Evolutionary conservation across 2,797 vertebrate species (phyloP).

Genomic region (Enteromius afrohamiltoni): DNA sequence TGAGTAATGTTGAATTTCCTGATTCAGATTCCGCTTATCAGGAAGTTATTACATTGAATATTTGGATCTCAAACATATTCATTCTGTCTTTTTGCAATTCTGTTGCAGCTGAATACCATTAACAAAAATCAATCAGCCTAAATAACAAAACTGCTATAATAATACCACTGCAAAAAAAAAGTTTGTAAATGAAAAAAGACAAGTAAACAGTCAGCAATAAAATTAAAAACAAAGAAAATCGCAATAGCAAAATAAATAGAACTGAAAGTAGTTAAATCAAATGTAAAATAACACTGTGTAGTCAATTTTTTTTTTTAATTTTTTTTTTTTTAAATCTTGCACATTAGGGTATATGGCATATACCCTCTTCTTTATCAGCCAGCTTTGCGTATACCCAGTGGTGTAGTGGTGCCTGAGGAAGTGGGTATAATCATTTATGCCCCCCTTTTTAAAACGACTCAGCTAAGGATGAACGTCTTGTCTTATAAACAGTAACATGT

Average conservation of each 20-base stretch:
- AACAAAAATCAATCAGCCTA: background rate
- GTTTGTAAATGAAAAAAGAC: background rate
- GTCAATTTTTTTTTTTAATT: too few species aligned
- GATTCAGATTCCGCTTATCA: background rate
- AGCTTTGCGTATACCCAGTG: background rate
- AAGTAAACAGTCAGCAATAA: background rate
- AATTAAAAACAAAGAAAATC: background rate
- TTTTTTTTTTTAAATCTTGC: too few species aligned
- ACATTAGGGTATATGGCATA: too few species aligned
- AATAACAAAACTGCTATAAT: background rate
- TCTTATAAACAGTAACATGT: background rate
- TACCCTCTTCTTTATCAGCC: too few species aligned
- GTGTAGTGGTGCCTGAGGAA: background rate
- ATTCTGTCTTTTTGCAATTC: background rate
- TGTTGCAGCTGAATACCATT: background rate
- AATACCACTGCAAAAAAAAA: background rate
- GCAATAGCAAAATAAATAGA: background rate
- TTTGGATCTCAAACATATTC: background rate
- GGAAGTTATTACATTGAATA: background rate
- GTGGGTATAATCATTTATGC: background rate
- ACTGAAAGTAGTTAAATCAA: background rate
- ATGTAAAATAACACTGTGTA: too few species aligned
- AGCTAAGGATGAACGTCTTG: background rate
- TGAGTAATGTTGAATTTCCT: background rate
- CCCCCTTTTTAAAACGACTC: background rate